phyloP scores from a whole-genome alignment of 2,888 invertebrate species.

The Trachelus tabidus region DNA sequence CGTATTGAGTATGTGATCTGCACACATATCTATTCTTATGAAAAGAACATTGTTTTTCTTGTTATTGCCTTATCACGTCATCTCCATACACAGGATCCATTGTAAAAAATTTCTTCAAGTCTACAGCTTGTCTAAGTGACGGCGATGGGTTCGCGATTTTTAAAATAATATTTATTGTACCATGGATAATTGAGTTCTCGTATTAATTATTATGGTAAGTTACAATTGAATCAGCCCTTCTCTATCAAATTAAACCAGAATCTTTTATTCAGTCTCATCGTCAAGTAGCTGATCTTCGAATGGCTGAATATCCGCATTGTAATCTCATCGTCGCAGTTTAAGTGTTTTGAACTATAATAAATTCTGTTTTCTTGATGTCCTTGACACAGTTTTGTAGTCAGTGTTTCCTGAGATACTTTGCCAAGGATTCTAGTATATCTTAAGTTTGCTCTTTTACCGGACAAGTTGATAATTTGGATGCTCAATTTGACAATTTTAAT shows the following conservation, averaged over 20 bases:
- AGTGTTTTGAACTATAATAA: background rate
- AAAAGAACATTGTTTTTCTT: no score
- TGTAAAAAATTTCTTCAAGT: no score
- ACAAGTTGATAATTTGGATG: no score
- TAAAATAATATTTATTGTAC: background rate
- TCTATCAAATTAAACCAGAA: background rate
- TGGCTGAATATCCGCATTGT: background rate
- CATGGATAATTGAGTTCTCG: background rate
- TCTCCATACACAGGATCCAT: no score
- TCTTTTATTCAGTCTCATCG: background rate
- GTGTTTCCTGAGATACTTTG: background rate
- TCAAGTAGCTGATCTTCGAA: background rate
- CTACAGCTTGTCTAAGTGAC: background rate
- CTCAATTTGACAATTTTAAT: background rate
- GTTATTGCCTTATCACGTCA: no score
- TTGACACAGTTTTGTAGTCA: background rate
- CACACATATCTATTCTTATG: no score
- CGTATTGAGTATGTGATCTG: no score
- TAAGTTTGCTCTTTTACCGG: background rate
- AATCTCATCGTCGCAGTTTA: background rate
- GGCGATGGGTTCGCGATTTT: background rate
- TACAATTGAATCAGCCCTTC: background rate
- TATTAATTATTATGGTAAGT: background rate
- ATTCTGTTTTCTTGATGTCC: background rate
- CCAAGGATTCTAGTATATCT: background rate